Conservation (phyloP, 2,888 invertebrate species). For the Macrophya annulata region DNA sequence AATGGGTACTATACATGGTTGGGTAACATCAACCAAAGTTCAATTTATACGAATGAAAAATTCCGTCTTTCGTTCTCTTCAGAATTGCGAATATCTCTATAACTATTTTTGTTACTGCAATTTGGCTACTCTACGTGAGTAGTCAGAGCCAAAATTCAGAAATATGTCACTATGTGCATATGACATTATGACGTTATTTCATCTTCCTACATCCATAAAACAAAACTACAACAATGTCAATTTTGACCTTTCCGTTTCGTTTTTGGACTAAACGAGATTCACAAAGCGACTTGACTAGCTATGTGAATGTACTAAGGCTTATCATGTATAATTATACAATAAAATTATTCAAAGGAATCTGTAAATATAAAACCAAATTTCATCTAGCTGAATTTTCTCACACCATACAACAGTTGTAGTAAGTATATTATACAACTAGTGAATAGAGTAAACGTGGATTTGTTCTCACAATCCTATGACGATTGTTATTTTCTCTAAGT, state of each 20-base stretch:
- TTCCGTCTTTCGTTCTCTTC: too few relatives aligned
- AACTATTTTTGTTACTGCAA: not conserved
- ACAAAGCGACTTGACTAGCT: too few relatives aligned
- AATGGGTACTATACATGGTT: not conserved
- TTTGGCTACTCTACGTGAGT: not conserved
- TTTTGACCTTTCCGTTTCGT: not conserved
- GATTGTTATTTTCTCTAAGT: not conserved
- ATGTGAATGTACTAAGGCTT: not conserved
- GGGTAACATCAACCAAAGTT: not conserved
- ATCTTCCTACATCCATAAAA: not conserved
- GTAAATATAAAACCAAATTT: not conserved
- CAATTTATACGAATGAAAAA: not conserved
- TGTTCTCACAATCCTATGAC: not conserved
- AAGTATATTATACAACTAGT: not conserved
- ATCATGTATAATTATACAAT: not conserved
- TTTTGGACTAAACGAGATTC: not conserved
- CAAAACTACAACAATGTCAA: not conserved
- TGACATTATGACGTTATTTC: not conserved
- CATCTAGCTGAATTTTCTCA: not conserved
- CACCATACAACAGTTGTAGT: too few relatives aligned
- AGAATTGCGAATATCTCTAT: not conserved
- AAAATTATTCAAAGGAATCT: not conserved
- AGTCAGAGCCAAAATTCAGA: not conserved
- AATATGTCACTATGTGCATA: not conserved
- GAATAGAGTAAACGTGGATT: not conserved